A percentile compares a stretch with the other conserved stretches of the same genome.
These are phyloP conservation scores for Eudemis profundana DNA, from an alignment of 2,888 invertebrate species.

Conservation along the genomic window DNA sequence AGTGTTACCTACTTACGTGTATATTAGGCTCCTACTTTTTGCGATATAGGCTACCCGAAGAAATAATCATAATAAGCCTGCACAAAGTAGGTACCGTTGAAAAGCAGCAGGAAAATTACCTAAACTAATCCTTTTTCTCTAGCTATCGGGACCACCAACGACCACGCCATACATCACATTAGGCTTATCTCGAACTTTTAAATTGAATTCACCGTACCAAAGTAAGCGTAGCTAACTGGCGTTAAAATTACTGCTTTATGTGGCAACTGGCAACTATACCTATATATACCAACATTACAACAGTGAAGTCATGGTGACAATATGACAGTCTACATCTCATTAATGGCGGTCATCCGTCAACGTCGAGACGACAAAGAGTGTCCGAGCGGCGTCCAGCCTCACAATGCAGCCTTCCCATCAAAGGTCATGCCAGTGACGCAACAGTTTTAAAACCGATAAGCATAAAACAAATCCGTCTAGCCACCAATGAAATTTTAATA, in stretches of 20 bases:
- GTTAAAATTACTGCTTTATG: constrained; percentile 56
- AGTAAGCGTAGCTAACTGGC: constrained; percentile 58
- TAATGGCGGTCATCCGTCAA: constrained; percentile 62
- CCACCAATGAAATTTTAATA: neutral
- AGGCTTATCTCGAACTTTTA: constrained; percentile 50
- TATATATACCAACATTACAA: constrained; percentile 43
- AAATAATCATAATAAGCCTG: neutral
- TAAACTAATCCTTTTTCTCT: constrained; percentile 6
- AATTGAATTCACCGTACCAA: constrained; percentile 53
- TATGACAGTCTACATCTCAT: constrained; percentile 48
- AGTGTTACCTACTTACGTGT: too few relatives aligned
- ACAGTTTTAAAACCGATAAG: constrained; percentile 34
- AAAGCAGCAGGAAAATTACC: constrained; percentile 1
- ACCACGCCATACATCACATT: constrained; percentile 48
- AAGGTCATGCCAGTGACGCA: constrained; percentile 43
- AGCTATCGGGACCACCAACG: constrained; percentile 56
- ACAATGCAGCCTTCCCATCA: constrained; percentile 48
- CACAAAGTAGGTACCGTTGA: neutral
- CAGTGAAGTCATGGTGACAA: constrained; percentile 52
- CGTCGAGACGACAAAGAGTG: constrained; percentile 58
- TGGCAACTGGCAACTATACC: constrained; percentile 51
- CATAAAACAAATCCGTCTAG: constrained; percentile 28
- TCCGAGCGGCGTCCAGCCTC: constrained; percentile 48
- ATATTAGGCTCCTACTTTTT: too few relatives aligned
- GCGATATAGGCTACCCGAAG: too few relatives aligned